These are phyloP conservation scores for Arvicanthis niloticus DNA, from an alignment of 2,113 vertebrate species.

Conservation along the genomic window DNA sequence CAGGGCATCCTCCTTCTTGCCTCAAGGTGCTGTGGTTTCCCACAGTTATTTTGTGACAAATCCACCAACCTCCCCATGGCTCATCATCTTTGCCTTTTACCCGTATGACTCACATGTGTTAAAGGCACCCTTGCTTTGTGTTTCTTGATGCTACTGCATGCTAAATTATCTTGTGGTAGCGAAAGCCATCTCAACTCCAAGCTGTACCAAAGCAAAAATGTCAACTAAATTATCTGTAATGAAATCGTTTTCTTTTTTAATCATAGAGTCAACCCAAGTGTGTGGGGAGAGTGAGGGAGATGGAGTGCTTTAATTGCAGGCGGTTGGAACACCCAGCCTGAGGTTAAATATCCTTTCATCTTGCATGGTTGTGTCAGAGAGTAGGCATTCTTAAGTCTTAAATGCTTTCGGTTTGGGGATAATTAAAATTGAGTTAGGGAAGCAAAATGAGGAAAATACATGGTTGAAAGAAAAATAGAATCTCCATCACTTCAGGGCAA, in stretches of 20 bases:
- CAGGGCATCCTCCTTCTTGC: not conserved
- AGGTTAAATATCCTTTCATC: slow-evolving; percentile 80
- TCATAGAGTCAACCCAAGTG: slow-evolving; percentile 66
- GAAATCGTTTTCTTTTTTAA: slow-evolving; percentile 83
- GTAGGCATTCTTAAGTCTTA: slow-evolving; percentile 63
- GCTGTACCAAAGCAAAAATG: slow-evolving; percentile 71
- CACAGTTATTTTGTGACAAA: slow-evolving; percentile 60
- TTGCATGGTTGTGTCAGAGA: slow-evolving; percentile 68
- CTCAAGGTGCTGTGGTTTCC: slow-evolving; percentile 70
- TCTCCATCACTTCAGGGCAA: slow-evolving; percentile 49
- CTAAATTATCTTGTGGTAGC: slow-evolving; percentile 61
- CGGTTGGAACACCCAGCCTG: slow-evolving; percentile 76
- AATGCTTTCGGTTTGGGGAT: slow-evolving; percentile 69
- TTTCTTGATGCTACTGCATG: slow-evolving; percentile 68
- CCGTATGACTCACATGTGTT: slow-evolving; percentile 52
- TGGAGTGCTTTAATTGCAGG: slow-evolving; percentile 59
- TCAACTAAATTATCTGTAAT: slow-evolving; percentile 82
- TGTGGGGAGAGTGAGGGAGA: not conserved
- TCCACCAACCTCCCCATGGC: slow-evolving; percentile 59
- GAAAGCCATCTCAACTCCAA: slow-evolving; percentile 64
- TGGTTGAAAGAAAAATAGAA: slow-evolving; percentile 66
- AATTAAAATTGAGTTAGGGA: slow-evolving; percentile 76
- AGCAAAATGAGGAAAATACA: slow-evolving; percentile 71
- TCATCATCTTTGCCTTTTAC: slow-evolving; percentile 72
- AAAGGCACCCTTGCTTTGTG: slow-evolving; percentile 47